These are phyloP conservation scores for Podotricha telesiphe DNA, from an alignment of 2,888 invertebrate species.

Conservation along the genomic window DNA sequence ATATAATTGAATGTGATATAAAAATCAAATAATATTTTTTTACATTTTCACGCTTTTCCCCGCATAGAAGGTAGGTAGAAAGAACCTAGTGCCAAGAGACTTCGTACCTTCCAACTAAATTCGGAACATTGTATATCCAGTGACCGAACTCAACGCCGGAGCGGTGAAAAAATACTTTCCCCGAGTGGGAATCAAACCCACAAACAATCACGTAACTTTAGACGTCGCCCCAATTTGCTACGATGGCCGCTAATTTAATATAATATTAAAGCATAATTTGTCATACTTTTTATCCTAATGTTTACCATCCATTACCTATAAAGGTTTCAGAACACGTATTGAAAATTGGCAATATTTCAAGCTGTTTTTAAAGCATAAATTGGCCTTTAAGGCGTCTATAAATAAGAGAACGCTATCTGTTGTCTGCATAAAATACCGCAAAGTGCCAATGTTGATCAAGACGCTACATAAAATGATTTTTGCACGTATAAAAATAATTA, in stretches of 20 bases:
- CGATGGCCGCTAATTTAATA: neutral
- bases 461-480: conserved; percentile 33
- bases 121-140: too few relatives aligned
- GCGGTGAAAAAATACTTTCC: too few relatives aligned
- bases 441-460: conserved; percentile 40
- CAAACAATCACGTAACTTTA: too few relatives aligned
- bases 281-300: conserved; percentile 1
- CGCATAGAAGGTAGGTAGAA: too few relatives aligned
- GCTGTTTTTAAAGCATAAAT: conserved; percentile 41
- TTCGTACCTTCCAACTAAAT: too few relatives aligned
- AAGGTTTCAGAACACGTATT: conserved; percentile 20
- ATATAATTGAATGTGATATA: too few relatives aligned
- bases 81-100: too few relatives aligned
- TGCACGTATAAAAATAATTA: conserved; percentile 41
- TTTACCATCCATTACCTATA: conserved; percentile 20
- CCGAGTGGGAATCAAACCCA: too few relatives aligned
- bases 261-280: neutral
- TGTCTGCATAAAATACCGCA: conserved; percentile 41
- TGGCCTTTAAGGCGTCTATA: conserved; percentile 32
- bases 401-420: conserved; percentile 37
- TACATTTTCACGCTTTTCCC: too few relatives aligned
- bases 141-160: too few relatives aligned
- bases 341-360: conserved; percentile 30
- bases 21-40: too few relatives aligned
- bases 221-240: too few relatives aligned